Conservation (phyloP, 1,140 invertebrate species). For the Trachelipus rathkii region DNA sequence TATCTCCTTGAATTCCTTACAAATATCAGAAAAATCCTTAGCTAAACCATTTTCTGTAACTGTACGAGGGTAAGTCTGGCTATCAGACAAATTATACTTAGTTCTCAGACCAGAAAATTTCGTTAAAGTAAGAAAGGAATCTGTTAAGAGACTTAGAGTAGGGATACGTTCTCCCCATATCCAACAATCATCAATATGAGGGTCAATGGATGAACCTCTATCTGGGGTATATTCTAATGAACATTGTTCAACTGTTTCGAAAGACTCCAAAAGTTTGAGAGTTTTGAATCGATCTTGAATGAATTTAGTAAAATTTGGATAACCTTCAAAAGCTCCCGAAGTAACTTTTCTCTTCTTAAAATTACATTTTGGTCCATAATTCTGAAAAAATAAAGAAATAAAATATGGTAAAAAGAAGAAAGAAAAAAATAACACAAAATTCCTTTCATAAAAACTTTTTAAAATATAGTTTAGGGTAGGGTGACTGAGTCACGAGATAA, state of each 20-base stretch:
- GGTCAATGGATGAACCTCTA: constrained; percentile 90
- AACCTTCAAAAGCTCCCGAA: constrained; percentile 74
- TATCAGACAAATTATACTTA: constrained; percentile 67
- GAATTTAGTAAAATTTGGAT: constrained; percentile 75
- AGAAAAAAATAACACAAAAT: constrained; percentile 18
- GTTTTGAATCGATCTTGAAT: constrained; percentile 72
- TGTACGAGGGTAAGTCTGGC: constrained; percentile 51
- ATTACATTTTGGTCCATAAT: constrained; percentile 97
- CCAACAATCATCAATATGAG: constrained; percentile 98
- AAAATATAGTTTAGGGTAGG: neutral
- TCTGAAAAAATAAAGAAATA: constrained; percentile 55
- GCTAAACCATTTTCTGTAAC: constrained; percentile 47
- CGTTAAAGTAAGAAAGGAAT: constrained; percentile 80
- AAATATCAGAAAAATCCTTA: too few species aligned
- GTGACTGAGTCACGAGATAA: too few species aligned
- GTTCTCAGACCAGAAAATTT: constrained; percentile 56
- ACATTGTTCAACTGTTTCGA: constrained; percentile 91
- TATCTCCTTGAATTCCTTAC: too few species aligned
- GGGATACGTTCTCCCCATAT: constrained; percentile 97
- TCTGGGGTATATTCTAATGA: constrained; percentile 85
- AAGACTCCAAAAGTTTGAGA: constrained; percentile 64
- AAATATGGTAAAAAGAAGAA: constrained; percentile 46
- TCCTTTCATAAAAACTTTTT: neutral
- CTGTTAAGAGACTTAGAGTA: constrained; percentile 79
- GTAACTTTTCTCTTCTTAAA: constrained; percentile 90